Evolutionary conservation across 2,797 vertebrate genomes (phyloP).

Genomic region (Gambelia wislizenii): DNA sequence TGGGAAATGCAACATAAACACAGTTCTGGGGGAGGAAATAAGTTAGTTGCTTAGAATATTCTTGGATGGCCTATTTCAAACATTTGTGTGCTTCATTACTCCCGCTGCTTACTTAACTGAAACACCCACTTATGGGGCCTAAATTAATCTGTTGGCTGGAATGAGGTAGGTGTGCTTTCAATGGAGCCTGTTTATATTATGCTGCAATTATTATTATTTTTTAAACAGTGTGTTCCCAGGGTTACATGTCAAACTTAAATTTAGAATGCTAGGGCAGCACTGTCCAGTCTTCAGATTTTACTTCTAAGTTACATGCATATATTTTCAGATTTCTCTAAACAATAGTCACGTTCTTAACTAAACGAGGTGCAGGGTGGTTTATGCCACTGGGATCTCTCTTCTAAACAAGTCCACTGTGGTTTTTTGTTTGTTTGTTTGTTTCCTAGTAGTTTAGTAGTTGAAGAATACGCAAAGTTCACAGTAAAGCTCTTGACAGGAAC

Average conservation of each 20-base stretch:
- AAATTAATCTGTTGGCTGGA: slow-evolving; percentile 60
- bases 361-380: not conserved
- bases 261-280: not conserved
- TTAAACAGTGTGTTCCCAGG: slow-evolving; percentile 31
- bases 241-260: slow-evolving; percentile 25
- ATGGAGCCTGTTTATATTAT: slow-evolving; percentile 25
- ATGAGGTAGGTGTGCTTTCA: not conserved
- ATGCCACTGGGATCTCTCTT: not conserved
- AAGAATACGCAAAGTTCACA: not conserved
- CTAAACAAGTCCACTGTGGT: not conserved
- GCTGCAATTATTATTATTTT: not conserved
- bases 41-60: slow-evolving; percentile 6
- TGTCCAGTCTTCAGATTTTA: not conserved
- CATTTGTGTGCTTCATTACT: slow-evolving; percentile 31
- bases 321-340: slow-evolving; percentile 26
- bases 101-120: slow-evolving; percentile 21
- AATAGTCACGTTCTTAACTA: not conserved
- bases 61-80: slow-evolving; percentile 12
- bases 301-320: slow-evolving; percentile 31
- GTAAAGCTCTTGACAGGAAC: not conserved
- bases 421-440: not conserved
- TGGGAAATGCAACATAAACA: not conserved
- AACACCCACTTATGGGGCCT: slow-evolving; percentile 39
- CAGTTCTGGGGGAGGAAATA: not conserved
- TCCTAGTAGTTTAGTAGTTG: not conserved